Conservation (phyloP, 1,140 invertebrate species). For the Drosophila nannoptera region DNA sequence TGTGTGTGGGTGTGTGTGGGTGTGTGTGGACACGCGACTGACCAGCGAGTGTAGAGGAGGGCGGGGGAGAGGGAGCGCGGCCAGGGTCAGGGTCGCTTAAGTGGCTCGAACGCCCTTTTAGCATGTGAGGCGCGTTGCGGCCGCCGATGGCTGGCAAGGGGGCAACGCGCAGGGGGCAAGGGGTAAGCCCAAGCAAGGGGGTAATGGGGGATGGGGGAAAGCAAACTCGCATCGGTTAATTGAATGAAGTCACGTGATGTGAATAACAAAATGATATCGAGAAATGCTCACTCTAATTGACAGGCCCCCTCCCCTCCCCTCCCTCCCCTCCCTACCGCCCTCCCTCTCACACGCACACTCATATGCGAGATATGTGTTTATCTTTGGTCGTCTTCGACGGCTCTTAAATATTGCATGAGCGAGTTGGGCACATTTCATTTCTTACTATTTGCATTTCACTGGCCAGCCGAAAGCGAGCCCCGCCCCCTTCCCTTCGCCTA, state of each 20-base stretch:
- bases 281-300: conserved; percentile 46
- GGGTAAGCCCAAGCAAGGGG: not conserved
- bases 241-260: conserved; percentile 79
- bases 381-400: conserved; percentile 38
- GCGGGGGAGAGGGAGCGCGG: not conserved
- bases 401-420: conserved; percentile 73
- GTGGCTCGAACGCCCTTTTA: conserved; percentile 78
- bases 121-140: conserved; percentile 48
- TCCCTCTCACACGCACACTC: not conserved
- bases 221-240: conserved; percentile 67
- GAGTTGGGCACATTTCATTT: conserved; percentile 42
- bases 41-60: not conserved
- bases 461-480: conserved; percentile 38
- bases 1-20: conserved; percentile 9
- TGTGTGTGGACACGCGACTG: conserved; percentile 36
- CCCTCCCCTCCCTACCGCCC: not conserved
- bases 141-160: conserved; percentile 17
- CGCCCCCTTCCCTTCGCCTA: not conserved
- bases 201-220: not conserved
- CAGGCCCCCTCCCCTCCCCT: conserved; percentile 3
- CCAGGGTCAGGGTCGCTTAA: conserved; percentile 56
- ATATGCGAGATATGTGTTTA: conserved; percentile 27
- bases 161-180: not conserved
- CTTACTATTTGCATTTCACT: conserved; percentile 57
- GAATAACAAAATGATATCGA: conserved; percentile 68